These are phyloP conservation scores for Microcebus lehilahytsara DNA, from an alignment of 2,113 vertebrate species.

Conservation along the genomic window DNA sequence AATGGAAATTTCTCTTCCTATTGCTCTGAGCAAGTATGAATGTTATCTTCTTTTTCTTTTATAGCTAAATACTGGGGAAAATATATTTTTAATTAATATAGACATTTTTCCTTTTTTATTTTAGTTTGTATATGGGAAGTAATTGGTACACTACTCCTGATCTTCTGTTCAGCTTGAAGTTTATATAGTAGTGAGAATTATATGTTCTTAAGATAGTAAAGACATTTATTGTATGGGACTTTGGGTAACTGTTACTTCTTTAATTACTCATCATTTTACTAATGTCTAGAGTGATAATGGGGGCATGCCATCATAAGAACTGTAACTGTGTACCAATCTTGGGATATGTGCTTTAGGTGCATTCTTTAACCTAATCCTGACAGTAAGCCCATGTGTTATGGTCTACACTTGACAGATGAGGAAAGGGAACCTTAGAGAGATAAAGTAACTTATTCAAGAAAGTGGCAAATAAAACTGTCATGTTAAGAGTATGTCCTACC, in stretches of 20 bases:
- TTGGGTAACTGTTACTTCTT: not conserved
- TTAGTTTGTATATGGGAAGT: not conserved
- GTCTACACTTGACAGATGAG: not conserved
- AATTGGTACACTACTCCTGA: not conserved
- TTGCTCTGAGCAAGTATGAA: conserved; percentile 90
- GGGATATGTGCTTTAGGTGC: not conserved
- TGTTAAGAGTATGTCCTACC: not conserved
- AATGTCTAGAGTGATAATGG: not conserved
- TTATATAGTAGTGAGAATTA: not conserved
- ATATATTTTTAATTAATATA: not conserved
- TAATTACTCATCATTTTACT: not conserved
- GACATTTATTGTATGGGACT: not conserved
- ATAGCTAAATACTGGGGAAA: not conserved
- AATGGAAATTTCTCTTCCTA: conserved; percentile 91
- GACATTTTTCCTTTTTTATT: not conserved
- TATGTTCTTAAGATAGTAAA: conserved; percentile 9
- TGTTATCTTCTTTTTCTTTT: not conserved
- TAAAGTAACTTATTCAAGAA: not conserved
- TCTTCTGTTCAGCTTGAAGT: not conserved
- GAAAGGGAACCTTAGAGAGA: not conserved
- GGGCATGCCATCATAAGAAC: not conserved
- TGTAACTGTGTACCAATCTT: not conserved
- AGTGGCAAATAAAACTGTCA: not conserved
- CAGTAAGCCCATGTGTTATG: not conserved
- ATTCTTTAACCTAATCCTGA: not conserved